Base-by-base conservation (phyloP, 2,113 vertebrate genomes). In the Mustelus asterias region DNA sequence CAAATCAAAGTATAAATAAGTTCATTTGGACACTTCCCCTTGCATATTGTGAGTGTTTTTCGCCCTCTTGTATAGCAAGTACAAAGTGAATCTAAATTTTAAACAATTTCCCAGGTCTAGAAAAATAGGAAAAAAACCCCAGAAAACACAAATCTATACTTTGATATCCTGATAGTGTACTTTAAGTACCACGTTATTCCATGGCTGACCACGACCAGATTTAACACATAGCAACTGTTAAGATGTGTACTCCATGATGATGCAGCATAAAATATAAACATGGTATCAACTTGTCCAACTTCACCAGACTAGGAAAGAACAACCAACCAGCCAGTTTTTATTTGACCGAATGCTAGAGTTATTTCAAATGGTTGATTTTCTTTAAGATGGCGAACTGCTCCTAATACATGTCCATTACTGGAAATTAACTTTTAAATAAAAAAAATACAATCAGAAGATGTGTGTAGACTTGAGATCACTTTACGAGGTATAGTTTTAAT, bases 1-100 rank as follows among this genome's bases (percentile, higher is more conserved):
- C 97, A 97, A 95, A 97, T 97, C 97, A 97, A 97, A 98, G 97
- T 97, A 98, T 97, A 98, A 97, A 98, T 97, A 98, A 97, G 97
- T 97, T 97, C 96, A 97, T 97, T 94, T 97, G 96, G 97, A 98
- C 97, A 98, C 69, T 29, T 72, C 26, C 65, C 94, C 94, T 95
- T 97, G 96, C 96, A 92, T 97, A 98, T 97, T 97, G 96, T 96
- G 97, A 97, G 97, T 96, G 96, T 97, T 78, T 96, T 96, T 44
- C 89, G 48, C 89, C 89, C 69, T 94, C 83, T 65, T 80, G 83
- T 90, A 37, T 76, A 48, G 24, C 80, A 54, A 95, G 41, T 76
- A n/a, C 67, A 95, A 90, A 90, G 88, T 90, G 88, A 90, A 90
- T 90, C 54, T 33, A 90, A 29, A 90, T 4, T 90, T 60, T 90